Evolutionary conservation across 2,113 vertebrate species (phyloP), one percentile per base, ranked within the genome.

Genomic region (Dermatemys mawii): DNA sequence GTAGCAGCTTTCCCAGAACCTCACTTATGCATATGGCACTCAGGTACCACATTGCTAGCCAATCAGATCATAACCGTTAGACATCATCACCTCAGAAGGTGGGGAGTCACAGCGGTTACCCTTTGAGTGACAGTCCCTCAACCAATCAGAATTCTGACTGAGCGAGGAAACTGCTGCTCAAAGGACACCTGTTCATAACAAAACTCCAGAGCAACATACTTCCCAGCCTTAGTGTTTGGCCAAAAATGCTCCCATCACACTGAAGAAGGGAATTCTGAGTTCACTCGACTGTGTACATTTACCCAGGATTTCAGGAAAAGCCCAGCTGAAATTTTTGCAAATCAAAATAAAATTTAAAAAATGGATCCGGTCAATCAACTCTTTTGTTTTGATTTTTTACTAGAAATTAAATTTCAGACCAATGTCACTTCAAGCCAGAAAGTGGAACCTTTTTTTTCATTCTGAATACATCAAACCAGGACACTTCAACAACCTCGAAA

Each of bases 21-120:
- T 2, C 8, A 4, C 8, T 38, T 7, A 3, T 5, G 14, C 8
- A 17, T n/a, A 5, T 70, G 17, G 35, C 1, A 4, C 60, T n/a
- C 8, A 19, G 35, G 60, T 35, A n/a, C 32, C 5, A 19, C 35
- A n/a, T 4, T 67, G 60, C 38, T n/a, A 70, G 8, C 63, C 63
- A 70, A 11, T 19, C 63, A 70, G 19, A 70, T 21, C 35, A 21
- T 22, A 38, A 38, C 8, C 2, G 16, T 32, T 17, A 32, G 60
- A 35, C 32, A 57, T 57, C 55, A 27, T 57, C 26, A 12, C 3
- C 19, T 11, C 19, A 70, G 63, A 70, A 70, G n/a, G 19, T 67
- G n/a, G 35, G 60, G 63, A n/a, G 17, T 67, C 63, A 21, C 63
- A n/a, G 63, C 6, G 2, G 17, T 67, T n/a, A n/a, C 63, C 35